Evolutionary conservation across 2,888 invertebrate genomes (phyloP).

Genomic region (Galerucella nymphaeae): DNA sequence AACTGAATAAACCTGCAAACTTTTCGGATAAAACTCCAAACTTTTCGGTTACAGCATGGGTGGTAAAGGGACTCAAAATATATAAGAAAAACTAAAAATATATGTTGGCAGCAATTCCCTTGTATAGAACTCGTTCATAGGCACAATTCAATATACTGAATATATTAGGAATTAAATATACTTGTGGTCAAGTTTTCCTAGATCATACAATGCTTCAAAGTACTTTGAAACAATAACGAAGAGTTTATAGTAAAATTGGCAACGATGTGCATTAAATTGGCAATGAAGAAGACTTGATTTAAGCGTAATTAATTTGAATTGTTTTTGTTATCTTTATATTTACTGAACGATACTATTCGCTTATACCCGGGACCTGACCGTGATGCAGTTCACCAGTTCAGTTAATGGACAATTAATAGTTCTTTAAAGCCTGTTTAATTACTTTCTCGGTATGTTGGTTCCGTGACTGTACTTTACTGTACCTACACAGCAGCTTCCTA

Average conservation of each 20-base stretch:
- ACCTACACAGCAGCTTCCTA: neutral
- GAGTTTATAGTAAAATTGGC: neutral
- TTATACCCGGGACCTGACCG: neutral
- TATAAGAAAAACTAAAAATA: too few species aligned
- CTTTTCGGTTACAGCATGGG: too few species aligned
- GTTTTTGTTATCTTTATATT: conserved; percentile 1
- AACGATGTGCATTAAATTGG: neutral
- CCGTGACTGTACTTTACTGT: neutral
- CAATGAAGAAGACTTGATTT: neutral
- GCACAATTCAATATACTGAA: too few species aligned
- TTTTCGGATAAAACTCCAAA: too few species aligned
- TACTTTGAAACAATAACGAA: too few species aligned
- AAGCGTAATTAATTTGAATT: neutral
- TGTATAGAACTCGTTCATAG: too few species aligned
- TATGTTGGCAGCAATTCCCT: too few species aligned
- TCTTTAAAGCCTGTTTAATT: neutral
- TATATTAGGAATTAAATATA: too few species aligned
- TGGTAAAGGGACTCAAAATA: too few species aligned
- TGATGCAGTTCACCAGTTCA: neutral
- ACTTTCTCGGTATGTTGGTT: neutral
- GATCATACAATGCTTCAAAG: too few species aligned
- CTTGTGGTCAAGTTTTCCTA: too few species aligned
- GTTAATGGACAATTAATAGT: neutral
- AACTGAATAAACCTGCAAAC: too few species aligned
- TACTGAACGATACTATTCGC: neutral